Conservation (phyloP, 2,113 vertebrate species). For the Phoenicopterus ruber region DNA sequence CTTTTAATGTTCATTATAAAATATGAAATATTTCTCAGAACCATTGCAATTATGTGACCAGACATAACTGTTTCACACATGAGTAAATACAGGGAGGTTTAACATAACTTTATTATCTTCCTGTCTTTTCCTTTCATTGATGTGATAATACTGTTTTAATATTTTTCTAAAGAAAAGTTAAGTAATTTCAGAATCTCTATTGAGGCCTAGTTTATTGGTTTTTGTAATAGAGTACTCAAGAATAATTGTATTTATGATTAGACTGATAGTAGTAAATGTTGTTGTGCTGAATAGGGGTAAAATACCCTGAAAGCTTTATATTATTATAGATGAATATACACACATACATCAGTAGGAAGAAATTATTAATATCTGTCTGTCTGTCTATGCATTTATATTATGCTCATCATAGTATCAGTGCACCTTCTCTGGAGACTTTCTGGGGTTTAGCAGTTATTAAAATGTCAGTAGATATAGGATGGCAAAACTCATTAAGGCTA, state of each 20-base stretch:
- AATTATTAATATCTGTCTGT: slow-evolving; percentile 65
- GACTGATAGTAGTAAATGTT: slow-evolving; percentile 71
- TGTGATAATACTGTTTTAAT: slow-evolving; percentile 85
- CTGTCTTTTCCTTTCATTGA: slow-evolving; percentile 82
- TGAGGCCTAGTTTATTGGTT: slow-evolving; percentile 79
- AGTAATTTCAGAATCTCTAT: slow-evolving; percentile 81
- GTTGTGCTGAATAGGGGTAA: slow-evolving; percentile 64
- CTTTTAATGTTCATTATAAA: slow-evolving; percentile 90
- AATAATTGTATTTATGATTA: slow-evolving; percentile 82
- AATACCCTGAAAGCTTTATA: slow-evolving; percentile 63
- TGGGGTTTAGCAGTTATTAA: slow-evolving; percentile 60
- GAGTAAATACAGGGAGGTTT: slow-evolving; percentile 84
- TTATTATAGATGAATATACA: slow-evolving; percentile 48
- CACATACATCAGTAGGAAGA: slow-evolving; percentile 24
- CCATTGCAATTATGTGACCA: slow-evolving; percentile 85
- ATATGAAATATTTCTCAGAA: slow-evolving; percentile 86
- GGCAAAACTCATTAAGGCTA: slow-evolving; percentile 45
- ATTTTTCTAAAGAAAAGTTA: slow-evolving; percentile 83
- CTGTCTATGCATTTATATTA: slow-evolving; percentile 65
- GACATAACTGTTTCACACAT: slow-evolving; percentile 87
- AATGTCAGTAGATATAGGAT: slow-evolving; percentile 44
- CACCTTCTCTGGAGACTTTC: slow-evolving; percentile 44
- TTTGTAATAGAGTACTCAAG: slow-evolving; percentile 80
- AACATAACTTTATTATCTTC: slow-evolving; percentile 87
- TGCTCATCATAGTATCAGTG: slow-evolving; percentile 33